Evolutionary conservation across 1,140 invertebrate genomes (phyloP).

Genomic region (Hyles vespertilio): DNA sequence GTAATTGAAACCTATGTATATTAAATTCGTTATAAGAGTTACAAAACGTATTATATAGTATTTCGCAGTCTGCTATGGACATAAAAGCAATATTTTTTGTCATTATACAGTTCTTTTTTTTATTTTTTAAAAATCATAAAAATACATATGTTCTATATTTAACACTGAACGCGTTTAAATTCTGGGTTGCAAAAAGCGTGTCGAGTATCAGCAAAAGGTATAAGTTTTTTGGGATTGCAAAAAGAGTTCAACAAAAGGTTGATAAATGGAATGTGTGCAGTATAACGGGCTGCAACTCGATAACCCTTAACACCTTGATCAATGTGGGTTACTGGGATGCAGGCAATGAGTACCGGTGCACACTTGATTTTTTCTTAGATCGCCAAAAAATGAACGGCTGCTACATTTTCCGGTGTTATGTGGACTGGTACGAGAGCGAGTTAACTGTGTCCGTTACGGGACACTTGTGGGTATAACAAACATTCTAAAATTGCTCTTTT

Average conservation of each 20-base stretch:
- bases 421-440: not conserved
- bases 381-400: conserved; percentile 63
- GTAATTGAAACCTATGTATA: too few species aligned
- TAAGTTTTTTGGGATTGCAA: conserved; percentile 39
- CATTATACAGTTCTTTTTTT: too few species aligned
- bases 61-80: too few species aligned
- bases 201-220: conserved; percentile 36
- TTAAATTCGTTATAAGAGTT: too few species aligned
- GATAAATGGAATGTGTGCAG: conserved; percentile 35
- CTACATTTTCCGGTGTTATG: conserved; percentile 19
- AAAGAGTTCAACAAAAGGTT: conserved; percentile 55
- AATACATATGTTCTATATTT: too few species aligned
- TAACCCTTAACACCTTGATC: conserved; percentile 69
- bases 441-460: too few species aligned
- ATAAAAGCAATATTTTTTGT: too few species aligned
- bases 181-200: conserved; percentile 16
- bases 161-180: not conserved
- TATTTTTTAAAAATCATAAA: too few species aligned
- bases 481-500: too few species aligned
- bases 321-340: conserved; percentile 69
- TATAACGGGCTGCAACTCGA: conserved; percentile 67
- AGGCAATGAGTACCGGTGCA: conserved; percentile 35
- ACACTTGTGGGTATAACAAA: too few species aligned
- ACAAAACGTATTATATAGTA: too few species aligned
- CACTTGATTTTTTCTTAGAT: conserved; percentile 49